Conservation (phyloP, 2,888 invertebrate genomes). For the Tortrix viridana region DNA sequence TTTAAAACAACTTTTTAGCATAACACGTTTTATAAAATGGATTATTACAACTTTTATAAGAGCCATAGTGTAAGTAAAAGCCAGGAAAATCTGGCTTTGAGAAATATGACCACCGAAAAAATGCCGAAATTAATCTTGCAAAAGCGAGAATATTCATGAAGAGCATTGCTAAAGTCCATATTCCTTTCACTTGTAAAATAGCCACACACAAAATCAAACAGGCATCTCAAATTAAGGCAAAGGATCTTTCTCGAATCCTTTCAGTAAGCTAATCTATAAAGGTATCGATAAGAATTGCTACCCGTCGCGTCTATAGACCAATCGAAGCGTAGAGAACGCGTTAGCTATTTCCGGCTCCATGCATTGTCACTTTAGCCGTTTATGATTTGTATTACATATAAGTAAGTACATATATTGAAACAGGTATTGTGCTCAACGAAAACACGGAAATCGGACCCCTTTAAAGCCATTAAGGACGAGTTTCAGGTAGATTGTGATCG, state of each 20-base stretch:
- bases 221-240: slow-evolving; percentile 14
- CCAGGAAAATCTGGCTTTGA: too few species aligned
- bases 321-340: slow-evolving; percentile 30
- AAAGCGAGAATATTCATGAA: too few species aligned
- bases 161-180: too few species aligned
- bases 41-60: too few species aligned
- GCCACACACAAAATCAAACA: slow-evolving; percentile 12
- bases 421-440: background rate
- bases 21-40: too few species aligned
- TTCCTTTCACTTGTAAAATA: too few species aligned
- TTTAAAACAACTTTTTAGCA: too few species aligned
- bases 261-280: slow-evolving; percentile 35
- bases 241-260: slow-evolving; percentile 24
- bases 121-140: too few species aligned
- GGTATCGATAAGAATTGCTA: slow-evolving; percentile 35
- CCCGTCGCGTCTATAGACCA: slow-evolving; percentile 16
- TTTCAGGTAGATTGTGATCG: background rate
- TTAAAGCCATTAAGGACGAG: background rate
- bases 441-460: background rate
- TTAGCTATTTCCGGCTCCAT: slow-evolving; percentile 36
- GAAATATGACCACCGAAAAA: too few species aligned
- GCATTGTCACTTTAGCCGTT: slow-evolving; percentile 35
- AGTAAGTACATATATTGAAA: background rate
- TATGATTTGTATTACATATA: background rate
- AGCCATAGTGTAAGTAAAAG: too few species aligned